Evolutionary conservation across 2,113 vertebrate species (phyloP).

Genomic region (Ancistrus triradiatus): DNA sequence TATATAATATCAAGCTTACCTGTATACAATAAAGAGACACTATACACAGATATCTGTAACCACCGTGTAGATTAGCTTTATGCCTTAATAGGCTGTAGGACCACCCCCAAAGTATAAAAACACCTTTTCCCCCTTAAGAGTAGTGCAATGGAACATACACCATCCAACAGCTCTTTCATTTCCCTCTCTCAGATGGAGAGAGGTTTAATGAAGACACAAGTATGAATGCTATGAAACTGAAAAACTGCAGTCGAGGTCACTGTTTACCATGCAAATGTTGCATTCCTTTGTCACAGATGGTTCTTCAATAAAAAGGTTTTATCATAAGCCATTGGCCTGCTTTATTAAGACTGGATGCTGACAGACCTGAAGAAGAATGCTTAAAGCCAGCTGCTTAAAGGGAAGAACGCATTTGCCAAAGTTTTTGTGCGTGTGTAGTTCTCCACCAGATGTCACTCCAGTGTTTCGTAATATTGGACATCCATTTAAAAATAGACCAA

Average conservation of each 20-base stretch:
- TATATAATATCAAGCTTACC: slow-evolving; percentile 61
- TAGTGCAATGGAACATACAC: slow-evolving; percentile 55
- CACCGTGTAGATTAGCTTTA: background rate
- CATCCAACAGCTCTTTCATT: slow-evolving; percentile 31
- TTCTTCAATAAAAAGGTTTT: slow-evolving; percentile 67
- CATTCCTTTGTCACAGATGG: slow-evolving; percentile 63
- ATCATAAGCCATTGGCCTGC: slow-evolving; percentile 45
- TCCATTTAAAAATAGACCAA: too few species aligned
- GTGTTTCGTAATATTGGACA: slow-evolving; percentile 28
- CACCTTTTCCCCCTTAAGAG: slow-evolving; percentile 64
- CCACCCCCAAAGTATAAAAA: slow-evolving; percentile 26
- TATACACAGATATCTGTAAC: slow-evolving; percentile 15
- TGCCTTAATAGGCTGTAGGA: background rate
- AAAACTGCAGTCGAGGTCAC: slow-evolving; percentile 45
- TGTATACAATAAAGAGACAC: slow-evolving; percentile 66
- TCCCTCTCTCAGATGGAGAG: slow-evolving; percentile 37
- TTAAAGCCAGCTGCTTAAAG: too few species aligned
- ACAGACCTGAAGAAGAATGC: too few species aligned
- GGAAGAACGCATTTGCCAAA: background rate
- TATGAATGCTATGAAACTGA: slow-evolving; percentile 44
- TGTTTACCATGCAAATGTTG: slow-evolving; percentile 58
- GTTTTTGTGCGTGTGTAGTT: slow-evolving; percentile 19
- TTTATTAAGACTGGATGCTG: slow-evolving; percentile 8
- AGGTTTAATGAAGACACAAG: slow-evolving; percentile 37
- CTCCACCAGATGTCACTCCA: slow-evolving; percentile 63